Evolutionary conservation across 2,113 vertebrate genomes (phyloP).

Genomic region (Cromileptes altivelis): DNA sequence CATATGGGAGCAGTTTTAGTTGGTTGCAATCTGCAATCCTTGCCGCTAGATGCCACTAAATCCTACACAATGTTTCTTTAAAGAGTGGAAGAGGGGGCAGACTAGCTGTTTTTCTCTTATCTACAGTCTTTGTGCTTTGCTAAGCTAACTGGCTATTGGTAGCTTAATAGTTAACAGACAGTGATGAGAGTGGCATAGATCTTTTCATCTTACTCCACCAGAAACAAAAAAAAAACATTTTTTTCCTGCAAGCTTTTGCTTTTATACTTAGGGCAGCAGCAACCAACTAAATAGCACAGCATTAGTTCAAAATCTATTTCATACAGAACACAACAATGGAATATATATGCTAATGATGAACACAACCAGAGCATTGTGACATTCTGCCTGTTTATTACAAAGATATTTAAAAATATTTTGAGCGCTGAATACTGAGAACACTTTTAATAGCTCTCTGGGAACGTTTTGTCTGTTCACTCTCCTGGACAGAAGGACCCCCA

Average conservation of each 20-base stretch:
- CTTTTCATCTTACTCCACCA: background rate
- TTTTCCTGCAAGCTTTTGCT: background rate
- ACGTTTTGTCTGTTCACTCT: background rate
- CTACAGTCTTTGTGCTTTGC: too few relatives aligned
- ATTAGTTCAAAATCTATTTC: background rate
- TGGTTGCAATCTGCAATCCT: too few relatives aligned
- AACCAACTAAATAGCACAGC: background rate
- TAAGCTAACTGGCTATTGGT: too few relatives aligned
- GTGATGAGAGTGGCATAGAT: background rate
- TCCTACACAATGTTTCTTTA: too few relatives aligned
- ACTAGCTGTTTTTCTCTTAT: too few relatives aligned
- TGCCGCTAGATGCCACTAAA: too few relatives aligned
- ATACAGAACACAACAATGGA: background rate
- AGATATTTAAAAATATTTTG: background rate
- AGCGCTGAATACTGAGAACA: background rate
- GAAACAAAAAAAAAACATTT: background rate
- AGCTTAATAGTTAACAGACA: too few relatives aligned
- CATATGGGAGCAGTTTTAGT: too few relatives aligned
- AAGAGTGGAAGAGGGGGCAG: too few relatives aligned
- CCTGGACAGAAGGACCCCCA: background rate
- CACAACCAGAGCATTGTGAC: background rate
- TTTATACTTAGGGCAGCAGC: background rate
- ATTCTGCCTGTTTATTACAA: background rate
- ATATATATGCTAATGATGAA: background rate
- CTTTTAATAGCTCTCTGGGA: background rate